Evolutionary conservation across 2,888 invertebrate genomes (phyloP), one percentile per base, ranked within the genome.

Genomic region (Xestobium rufovillosum): DNA sequence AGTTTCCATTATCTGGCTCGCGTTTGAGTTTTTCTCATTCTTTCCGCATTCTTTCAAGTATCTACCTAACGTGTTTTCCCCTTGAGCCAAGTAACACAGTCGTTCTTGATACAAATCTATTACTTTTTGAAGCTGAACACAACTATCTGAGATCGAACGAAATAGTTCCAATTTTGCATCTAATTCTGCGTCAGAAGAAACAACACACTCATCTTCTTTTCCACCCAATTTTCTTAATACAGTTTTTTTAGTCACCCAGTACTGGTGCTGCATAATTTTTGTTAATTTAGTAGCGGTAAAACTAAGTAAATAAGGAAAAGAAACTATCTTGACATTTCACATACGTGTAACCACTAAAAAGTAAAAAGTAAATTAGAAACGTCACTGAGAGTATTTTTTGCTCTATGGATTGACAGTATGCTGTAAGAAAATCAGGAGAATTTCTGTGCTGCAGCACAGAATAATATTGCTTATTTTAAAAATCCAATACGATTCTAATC

Each of bases 181-280:
- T 16, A 98, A 72, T 59, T 95, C 91, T 1, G 94, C 86, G 68
- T 98, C 98, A 0, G 95, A 95, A 9, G 96, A 83, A 14, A 95
- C 83, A 47, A 99, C 82, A 69, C 91, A 91, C 50, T 94, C 94
- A 63, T 98, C 98, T 69, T 98, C 96, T 70, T 96, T 96, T 53
- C 88, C 86, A 17, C 95, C 95, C 32, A 97, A 71, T 69, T 91
- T 95, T 56, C 89, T 76, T 49, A 90, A 78, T 29, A 97, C 84
- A 39, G 88, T 83, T 67, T 96, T 96, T 63, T 96, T 97, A 4
- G 97, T 96, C 38, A 96, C 86, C 96, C 96, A 98, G 67, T 90
- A 97, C 52, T 94, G 92, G 67, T 95, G 90, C 65, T 92, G 90
- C 80, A 95, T 83, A 59, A 51, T 51, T 42, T 48, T 52, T 43